Conservation (phyloP, 2,797 vertebrate species). For the Hyperoplus lanceolatus region DNA sequence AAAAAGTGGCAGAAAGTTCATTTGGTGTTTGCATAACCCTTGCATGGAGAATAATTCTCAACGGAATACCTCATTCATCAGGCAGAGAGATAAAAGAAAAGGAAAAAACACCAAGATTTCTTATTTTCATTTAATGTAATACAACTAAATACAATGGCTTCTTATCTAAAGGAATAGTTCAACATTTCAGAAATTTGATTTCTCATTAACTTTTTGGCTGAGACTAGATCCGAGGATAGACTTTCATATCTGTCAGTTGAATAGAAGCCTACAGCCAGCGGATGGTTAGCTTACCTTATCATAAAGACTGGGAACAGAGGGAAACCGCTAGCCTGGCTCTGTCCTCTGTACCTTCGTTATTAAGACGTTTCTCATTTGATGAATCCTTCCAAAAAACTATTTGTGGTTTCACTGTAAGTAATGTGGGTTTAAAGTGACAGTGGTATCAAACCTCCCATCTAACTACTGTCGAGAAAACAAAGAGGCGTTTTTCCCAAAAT, state of each 20-base stretch:
- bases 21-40: background rate
- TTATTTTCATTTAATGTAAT: background rate
- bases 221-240: background rate
- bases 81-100: background rate
- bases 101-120: background rate
- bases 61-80: background rate
- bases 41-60: background rate
- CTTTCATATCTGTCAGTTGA: background rate
- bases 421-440: background rate
- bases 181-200: background rate
- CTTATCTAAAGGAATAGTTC: background rate
- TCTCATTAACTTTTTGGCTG: background rate
- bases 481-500: background rate
- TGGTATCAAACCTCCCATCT: background rate
- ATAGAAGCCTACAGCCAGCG: background rate
- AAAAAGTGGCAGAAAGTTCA: background rate
- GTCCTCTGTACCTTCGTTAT: background rate
- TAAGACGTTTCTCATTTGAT: background rate
- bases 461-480: background rate
- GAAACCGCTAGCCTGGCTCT: background rate
- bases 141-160: background rate
- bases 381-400: background rate
- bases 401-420: background rate
- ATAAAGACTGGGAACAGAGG: background rate
- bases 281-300: background rate